A percentile compares a stretch with the other conserved stretches of the same genome.
Evolutionary conservation across 2,888 invertebrate species (phyloP).

Genomic region (Pecten maximus): DNA sequence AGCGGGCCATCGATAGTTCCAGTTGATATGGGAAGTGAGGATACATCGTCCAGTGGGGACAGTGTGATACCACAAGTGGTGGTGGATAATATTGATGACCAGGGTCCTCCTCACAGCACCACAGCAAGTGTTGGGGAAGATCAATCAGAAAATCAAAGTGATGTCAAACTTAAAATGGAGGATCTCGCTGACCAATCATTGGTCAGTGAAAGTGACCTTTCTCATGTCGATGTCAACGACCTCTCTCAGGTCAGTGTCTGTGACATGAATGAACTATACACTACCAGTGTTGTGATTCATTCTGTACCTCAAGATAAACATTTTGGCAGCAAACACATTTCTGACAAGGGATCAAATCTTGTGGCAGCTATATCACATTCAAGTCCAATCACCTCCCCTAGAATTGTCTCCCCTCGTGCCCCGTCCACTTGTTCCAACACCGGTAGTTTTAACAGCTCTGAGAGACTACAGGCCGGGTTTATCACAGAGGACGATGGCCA

Average conservation of each 20-base stretch:
- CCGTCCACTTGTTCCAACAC: slow-evolving; percentile 37
- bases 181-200: background rate
- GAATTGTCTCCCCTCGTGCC: slow-evolving; percentile 41
- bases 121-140: background rate
- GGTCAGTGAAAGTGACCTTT: background rate
- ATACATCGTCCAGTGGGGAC: background rate
- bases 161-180: background rate
- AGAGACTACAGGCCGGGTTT: slow-evolving; percentile 59
- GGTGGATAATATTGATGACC: background rate
- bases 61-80: background rate
- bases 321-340: background rate
- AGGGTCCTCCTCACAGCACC: background rate
- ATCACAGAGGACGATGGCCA: slow-evolving; percentile 62
- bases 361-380: slow-evolving; percentile 29
- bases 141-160: background rate
- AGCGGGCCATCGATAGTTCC: background rate
- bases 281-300: background rate
- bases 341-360: background rate
- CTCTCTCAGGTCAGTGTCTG: background rate
- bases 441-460: slow-evolving; percentile 50
- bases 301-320: background rate
- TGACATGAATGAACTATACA: background rate
- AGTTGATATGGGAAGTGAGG: background rate
- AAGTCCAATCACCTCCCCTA: background rate
- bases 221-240: background rate